Evolutionary conservation across 1,140 invertebrate species (phyloP).

Genomic region (Trichonephila inaurata): DNA sequence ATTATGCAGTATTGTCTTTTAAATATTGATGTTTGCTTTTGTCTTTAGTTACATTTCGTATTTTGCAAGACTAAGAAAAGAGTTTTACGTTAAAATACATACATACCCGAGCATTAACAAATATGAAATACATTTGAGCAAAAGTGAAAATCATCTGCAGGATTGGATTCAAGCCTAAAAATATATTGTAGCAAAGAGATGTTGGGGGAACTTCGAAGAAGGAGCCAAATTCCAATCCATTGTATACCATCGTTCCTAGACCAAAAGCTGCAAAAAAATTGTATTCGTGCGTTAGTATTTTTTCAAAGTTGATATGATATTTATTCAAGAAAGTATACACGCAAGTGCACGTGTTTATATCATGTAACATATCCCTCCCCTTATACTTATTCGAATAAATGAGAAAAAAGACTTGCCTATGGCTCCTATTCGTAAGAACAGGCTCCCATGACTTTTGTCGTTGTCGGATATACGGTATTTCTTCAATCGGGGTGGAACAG

Average conservation of each 20-base stretch:
- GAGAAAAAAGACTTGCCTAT: conserved; percentile 84
- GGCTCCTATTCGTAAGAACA: conserved; percentile 96
- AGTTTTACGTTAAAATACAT: background rate
- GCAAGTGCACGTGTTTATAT: too few relatives aligned
- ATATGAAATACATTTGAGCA: conserved; percentile 99
- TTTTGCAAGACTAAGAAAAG: background rate
- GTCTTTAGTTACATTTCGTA: too few relatives aligned
- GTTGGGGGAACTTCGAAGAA: conserved; percentile 94
- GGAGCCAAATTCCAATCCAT: conserved; percentile 95
- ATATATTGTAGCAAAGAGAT: conserved; percentile 93
- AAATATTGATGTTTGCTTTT: too few relatives aligned
- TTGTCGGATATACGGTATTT: conserved; percentile 75
- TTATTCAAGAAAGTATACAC: too few relatives aligned
- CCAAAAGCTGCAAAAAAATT: conserved; percentile 85
- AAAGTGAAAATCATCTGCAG: conserved; percentile 98
- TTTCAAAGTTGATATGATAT: too few relatives aligned
- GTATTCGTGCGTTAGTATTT: too few relatives aligned
- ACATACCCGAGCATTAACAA: conserved; percentile 97
- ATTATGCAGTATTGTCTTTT: too few relatives aligned
- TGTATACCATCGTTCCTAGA: conserved; percentile 98
- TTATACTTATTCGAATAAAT: too few relatives aligned
- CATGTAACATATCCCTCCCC: too few relatives aligned
- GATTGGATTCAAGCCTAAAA: conserved; percentile 89
- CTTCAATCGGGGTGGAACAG: conserved; percentile 59
- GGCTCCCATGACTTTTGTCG: conserved; percentile 83